Percentiles rank a stretch among this genome's conserved stretches.
Conservation (phyloP, 2,113 vertebrate species). For the crab-eating macaque (Macaca fascicularis) region T2T-MFA8v1.1 NC_088375.1:164407501-164408000, state of each 20-base stretch:
- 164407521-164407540: neutral
- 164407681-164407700: neutral
- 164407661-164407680: neutral
- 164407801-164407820: neutral
- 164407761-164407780: neutral
- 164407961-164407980: neutral
- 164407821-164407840: neutral
- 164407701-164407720: neutral
- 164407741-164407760: neutral
- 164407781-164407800: neutral
- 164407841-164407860: neutral
- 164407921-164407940: neutral
- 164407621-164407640: neutral
- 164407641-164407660: neutral
- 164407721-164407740: neutral
- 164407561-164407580: neutral
- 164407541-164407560: neutral
- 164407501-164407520: neutral
- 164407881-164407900: neutral
- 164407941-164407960: neutral
- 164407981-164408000: neutral
- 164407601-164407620: neutral
- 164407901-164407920: neutral
- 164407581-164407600: neutral
- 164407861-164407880: neutral